phyloP scores from a whole-genome alignment of 1,140 invertebrate species.

The Drosophila jambulina region DNA sequence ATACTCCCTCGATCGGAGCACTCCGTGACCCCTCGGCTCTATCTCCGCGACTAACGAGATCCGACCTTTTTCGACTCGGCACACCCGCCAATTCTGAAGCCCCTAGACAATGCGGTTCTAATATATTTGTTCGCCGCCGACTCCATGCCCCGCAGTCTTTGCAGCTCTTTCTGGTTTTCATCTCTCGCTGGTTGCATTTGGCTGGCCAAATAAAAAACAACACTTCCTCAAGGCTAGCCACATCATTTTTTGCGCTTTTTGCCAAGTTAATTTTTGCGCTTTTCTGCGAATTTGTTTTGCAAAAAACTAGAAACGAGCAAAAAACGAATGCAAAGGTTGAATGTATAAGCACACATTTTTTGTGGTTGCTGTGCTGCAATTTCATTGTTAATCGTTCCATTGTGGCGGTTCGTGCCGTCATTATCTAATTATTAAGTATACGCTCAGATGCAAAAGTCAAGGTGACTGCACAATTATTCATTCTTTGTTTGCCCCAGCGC shows the following conservation, averaged over 20 bases:
- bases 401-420: slow-evolving; percentile 54
- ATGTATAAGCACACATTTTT: slow-evolving; percentile 16
- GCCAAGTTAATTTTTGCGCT: slow-evolving; percentile 58
- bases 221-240: slow-evolving; percentile 64
- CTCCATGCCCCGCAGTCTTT: slow-evolving; percentile 29
- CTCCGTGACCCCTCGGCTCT: not conserved
- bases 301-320: slow-evolving; percentile 54
- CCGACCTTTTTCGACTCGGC: slow-evolving; percentile 12
- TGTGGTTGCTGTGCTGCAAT: slow-evolving; percentile 53
- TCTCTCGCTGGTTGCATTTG: slow-evolving; percentile 59
- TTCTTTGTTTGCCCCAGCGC: slow-evolving; percentile 34
- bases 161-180: slow-evolving; percentile 21
- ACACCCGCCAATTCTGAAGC: slow-evolving; percentile 15
- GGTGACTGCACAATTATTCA: slow-evolving; percentile 76
- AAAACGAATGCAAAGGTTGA: slow-evolving; percentile 64
- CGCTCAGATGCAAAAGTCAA: slow-evolving; percentile 74
- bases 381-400: slow-evolving; percentile 52
- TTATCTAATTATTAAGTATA: slow-evolving; percentile 74
- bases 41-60: slow-evolving; percentile 5
- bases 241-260: slow-evolving; percentile 52
- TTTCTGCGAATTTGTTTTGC: slow-evolving; percentile 69
- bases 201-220: slow-evolving; percentile 23
- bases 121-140: slow-evolving; percentile 5
- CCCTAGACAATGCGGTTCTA: slow-evolving; percentile 19
- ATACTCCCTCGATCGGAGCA: slow-evolving; percentile 7